Conservation (phyloP, 2,797 vertebrate genomes). For the Brachyrhaphis roseni region DNA sequence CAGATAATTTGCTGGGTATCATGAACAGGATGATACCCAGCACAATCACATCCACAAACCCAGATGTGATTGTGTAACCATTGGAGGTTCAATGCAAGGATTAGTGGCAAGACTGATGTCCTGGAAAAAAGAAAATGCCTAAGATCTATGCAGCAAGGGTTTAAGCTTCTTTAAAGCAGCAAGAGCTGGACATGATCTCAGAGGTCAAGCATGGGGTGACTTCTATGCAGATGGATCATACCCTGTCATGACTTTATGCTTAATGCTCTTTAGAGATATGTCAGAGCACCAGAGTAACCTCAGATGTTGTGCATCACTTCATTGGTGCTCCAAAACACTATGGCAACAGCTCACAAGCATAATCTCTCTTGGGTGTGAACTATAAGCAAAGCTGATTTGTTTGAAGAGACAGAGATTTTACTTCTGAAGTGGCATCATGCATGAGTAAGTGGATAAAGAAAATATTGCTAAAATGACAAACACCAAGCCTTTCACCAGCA, state of each 20-base stretch:
- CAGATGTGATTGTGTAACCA: slow-evolving; percentile 54
- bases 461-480: slow-evolving; percentile 59
- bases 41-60: not conserved
- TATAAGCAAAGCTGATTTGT: slow-evolving; percentile 62
- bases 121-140: slow-evolving; percentile 4
- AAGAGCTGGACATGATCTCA: slow-evolving; percentile 21
- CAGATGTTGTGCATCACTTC: slow-evolving; percentile 68
- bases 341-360: slow-evolving; percentile 62
- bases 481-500: slow-evolving; percentile 10
- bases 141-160: slow-evolving; percentile 7
- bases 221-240: slow-evolving; percentile 52
- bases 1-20: slow-evolving; percentile 49
- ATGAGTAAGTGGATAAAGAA: slow-evolving; percentile 44
- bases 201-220: slow-evolving; percentile 40
- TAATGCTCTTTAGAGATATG: slow-evolving; percentile 60
- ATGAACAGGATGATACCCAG: slow-evolving; percentile 34
- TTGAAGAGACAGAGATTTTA: slow-evolving; percentile 59
- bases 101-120: slow-evolving; percentile 46
- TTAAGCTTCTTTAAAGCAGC: slow-evolving; percentile 15
- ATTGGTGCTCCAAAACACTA: slow-evolving; percentile 62
- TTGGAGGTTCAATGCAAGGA: slow-evolving; percentile 55
- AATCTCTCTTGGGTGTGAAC: slow-evolving; percentile 64
- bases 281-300: slow-evolving; percentile 44
- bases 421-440: slow-evolving; percentile 54
- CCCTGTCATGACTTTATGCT: slow-evolving; percentile 50